phyloP scores from a whole-genome alignment of 1,140 invertebrate species.

The Euborellia annulipes region DNA sequence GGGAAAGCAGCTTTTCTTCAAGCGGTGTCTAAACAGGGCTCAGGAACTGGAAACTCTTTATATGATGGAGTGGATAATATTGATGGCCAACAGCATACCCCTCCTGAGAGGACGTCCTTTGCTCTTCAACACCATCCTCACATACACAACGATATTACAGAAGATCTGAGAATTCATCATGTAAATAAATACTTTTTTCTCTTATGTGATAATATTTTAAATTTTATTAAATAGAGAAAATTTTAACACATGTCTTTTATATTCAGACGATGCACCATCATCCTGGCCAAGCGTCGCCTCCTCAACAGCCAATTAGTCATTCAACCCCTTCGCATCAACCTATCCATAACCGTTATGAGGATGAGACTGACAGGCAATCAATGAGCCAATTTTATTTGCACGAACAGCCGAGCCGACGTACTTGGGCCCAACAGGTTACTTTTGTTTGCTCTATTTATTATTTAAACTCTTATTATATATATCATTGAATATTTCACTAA shows the following conservation, averaged over 20 bases:
- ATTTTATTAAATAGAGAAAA: slow-evolving; percentile 1
- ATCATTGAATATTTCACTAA: too few relatives aligned
- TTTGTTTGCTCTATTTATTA: too few relatives aligned
- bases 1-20: slow-evolving; percentile 85
- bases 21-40: slow-evolving; percentile 53
- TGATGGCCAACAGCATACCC: too few relatives aligned
- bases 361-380: slow-evolving; percentile 27
- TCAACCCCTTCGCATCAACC: slow-evolving; percentile 15
- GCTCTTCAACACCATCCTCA: too few relatives aligned
- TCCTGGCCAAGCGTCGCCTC: too few relatives aligned
- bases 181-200: slow-evolving; percentile 1
- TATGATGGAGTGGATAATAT: too few relatives aligned
- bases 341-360: slow-evolving; percentile 29
- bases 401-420: slow-evolving; percentile 43
- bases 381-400: slow-evolving; percentile 54
- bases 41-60: too few relatives aligned
- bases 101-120: too few relatives aligned
- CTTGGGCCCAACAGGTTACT: slow-evolving; percentile 43
- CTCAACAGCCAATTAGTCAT: too few relatives aligned
- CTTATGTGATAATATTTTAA: slow-evolving; percentile 1
- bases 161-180: too few relatives aligned
- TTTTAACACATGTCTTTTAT: slow-evolving; percentile 1
- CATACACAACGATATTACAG: too few relatives aligned
- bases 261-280: not conserved
- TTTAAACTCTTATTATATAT: too few relatives aligned